Evolutionary conservation across 2,797 vertebrate genomes (phyloP), one percentile per base, ranked within the genome.

Genomic region (Arremon aurantiirostris): DNA sequence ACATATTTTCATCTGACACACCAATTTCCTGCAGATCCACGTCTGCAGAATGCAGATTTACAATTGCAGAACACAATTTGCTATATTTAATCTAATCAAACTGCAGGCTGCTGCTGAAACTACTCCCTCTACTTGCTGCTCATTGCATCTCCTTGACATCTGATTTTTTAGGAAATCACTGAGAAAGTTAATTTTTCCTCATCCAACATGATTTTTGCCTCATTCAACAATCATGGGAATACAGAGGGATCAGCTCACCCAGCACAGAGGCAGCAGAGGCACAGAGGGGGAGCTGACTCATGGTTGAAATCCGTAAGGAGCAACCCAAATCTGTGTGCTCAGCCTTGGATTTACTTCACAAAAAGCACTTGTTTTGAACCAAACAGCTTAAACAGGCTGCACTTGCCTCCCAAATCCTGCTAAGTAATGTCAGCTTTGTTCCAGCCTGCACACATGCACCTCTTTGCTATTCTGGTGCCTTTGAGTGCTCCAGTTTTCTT

Each of bases 81-180:
- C 78, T 86, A 4, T 12, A 84, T 14, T 46, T 69, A 87, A 80
- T 56, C 49, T 79, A 70, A 91, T 41, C 64, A 82, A 91, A 82
- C 4, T 56, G 60, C 68, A 95, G 41, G 41, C 71, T 85, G 44
- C 73, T 32, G 28, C 42, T 78, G 47, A 63, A 77, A 80, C n/a
- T 15, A 32, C 32, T 66, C 64, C 56, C 78, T 60, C 46, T 41
- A 55, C 35, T 80, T 59, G 42, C 57, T 84, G 37, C 66, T 68
- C 28, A 11, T 17, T 78, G 39, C 60, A 61, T 59, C 47, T 80
- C 63, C 66, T 50, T 35, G 46, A 55, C 52, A 92, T 17, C 55
- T 59, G 22, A 42, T 76, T 66, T 91, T 82, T 90, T 34, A 82
- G 46, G 39, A 91, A 87, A 71, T 52, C n/a, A 63, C 41, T 41